A percentile compares a stretch with the other conserved stretches of the same genome.
These are phyloP conservation scores for Apodemia duryi DNA, from an alignment of 2,888 invertebrate species.

Conservation along the genomic window DNA sequence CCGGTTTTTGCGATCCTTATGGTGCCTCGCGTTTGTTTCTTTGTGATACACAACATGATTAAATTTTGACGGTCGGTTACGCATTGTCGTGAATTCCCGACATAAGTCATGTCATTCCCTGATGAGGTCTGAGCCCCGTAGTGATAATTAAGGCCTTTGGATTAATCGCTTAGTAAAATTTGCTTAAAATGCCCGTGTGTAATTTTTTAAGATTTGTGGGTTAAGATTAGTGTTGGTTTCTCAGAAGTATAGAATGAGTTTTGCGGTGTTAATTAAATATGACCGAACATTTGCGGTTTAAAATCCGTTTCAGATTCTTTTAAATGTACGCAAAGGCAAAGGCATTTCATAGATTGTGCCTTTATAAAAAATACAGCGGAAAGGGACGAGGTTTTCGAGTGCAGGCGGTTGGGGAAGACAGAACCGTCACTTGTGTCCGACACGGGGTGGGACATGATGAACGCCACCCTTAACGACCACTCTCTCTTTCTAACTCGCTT, in stretches of 20 bases:
- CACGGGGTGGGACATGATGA: slow-evolving; percentile 70
- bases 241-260: slow-evolving; percentile 61
- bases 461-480: slow-evolving; percentile 60
- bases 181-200: slow-evolving; percentile 55
- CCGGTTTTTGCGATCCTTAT: slow-evolving; percentile 63
- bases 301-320: slow-evolving; percentile 24
- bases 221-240: slow-evolving; percentile 67
- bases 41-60: slow-evolving; percentile 46
- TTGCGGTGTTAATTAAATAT: slow-evolving; percentile 42
- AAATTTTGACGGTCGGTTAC: slow-evolving; percentile 46
- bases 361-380: slow-evolving; percentile 42
- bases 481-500: slow-evolving; percentile 47
- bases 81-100: slow-evolving; percentile 49
- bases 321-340: slow-evolving; percentile 16
- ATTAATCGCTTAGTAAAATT: slow-evolving; percentile 72
- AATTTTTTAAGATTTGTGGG: slow-evolving; percentile 67
- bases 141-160: slow-evolving; percentile 60
- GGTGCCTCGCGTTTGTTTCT: slow-evolving; percentile 51
- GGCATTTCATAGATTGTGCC: slow-evolving; percentile 29
- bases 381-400: slow-evolving; percentile 60
- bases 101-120: slow-evolving; percentile 57
- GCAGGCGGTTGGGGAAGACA: slow-evolving; percentile 69
- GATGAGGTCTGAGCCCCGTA: slow-evolving; percentile 59
- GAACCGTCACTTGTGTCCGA: slow-evolving; percentile 67
- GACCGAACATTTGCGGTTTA: slow-evolving; percentile 41